Evolutionary conservation across 2,888 invertebrate genomes (phyloP).

Genomic region (Agonopterix heracliana): DNA sequence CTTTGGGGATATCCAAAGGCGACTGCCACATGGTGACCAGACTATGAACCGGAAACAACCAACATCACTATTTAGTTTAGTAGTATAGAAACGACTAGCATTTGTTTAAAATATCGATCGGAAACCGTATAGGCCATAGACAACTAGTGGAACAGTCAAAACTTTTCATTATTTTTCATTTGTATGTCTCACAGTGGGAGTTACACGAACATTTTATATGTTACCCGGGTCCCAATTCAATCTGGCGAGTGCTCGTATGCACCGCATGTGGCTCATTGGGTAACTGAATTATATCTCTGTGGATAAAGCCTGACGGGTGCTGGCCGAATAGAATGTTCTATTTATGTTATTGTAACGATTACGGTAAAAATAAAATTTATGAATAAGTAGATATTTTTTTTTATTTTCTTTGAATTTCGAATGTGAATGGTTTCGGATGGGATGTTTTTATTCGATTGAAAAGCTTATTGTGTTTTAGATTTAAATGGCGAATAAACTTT

Average conservation of each 20-base stretch:
- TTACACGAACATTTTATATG: conserved; percentile 44
- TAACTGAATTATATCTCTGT: conserved; percentile 60
- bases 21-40: too few relatives aligned
- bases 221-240: conserved; percentile 47
- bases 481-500: too few relatives aligned
- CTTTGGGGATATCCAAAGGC: too few relatives aligned
- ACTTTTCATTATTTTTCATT: conserved; percentile 43
- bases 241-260: conserved; percentile 40
- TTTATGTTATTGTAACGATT: conserved; percentile 40
- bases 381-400: conserved; percentile 10
- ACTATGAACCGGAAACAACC: too few relatives aligned
- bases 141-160: conserved; percentile 20
- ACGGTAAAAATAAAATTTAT: conserved; percentile 21
- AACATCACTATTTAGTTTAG: too few relatives aligned
- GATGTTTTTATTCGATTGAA: too few relatives aligned
- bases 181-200: conserved; percentile 58
- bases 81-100: too few relatives aligned
- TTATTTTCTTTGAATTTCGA: neutral
- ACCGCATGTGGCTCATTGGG: conserved; percentile 62
- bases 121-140: too few relatives aligned
- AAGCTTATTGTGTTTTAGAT: too few relatives aligned
- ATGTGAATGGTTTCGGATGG: too few relatives aligned
- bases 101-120: too few relatives aligned
- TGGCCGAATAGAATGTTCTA: conserved; percentile 23
- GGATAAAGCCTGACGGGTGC: conserved; percentile 43